Conservation (phyloP, 2,113 vertebrate species). For the Anoura caudifer region DNA sequence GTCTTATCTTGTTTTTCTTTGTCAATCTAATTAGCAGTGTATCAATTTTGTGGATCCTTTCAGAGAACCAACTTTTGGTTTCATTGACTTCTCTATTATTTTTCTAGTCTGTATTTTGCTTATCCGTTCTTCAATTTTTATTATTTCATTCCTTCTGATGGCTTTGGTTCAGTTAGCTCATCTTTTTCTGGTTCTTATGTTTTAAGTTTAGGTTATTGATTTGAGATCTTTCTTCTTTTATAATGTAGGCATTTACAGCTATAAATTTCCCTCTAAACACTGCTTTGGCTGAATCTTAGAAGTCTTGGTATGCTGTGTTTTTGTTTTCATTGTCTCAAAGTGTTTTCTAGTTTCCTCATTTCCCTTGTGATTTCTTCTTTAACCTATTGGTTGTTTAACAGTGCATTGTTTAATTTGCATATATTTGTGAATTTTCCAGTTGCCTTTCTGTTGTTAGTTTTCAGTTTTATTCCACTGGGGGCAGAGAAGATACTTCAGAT, state of each 20-base stretch:
- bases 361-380: neutral
- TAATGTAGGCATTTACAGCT: neutral
- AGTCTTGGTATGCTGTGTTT: neutral
- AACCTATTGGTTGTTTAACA: neutral
- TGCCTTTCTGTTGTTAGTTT: neutral
- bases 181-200: neutral
- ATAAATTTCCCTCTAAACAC: neutral
- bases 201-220: neutral
- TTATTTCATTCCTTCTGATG: neutral
- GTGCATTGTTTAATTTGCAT: neutral
- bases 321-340: neutral
- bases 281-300: neutral
- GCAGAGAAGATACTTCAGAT: neutral
- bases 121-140: neutral
- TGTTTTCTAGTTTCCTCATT: neutral
- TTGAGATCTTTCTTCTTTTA: neutral
- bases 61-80: neutral
- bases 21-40: neutral
- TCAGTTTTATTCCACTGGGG: neutral
- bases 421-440: neutral
- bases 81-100: neutral
- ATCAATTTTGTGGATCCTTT: neutral
- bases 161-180: neutral
- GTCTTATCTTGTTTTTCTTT: neutral
- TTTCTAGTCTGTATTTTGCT: neutral